phyloP scores from a whole-genome alignment of 2,113 vertebrate genomes.

The Tringa solitaria region DNA sequence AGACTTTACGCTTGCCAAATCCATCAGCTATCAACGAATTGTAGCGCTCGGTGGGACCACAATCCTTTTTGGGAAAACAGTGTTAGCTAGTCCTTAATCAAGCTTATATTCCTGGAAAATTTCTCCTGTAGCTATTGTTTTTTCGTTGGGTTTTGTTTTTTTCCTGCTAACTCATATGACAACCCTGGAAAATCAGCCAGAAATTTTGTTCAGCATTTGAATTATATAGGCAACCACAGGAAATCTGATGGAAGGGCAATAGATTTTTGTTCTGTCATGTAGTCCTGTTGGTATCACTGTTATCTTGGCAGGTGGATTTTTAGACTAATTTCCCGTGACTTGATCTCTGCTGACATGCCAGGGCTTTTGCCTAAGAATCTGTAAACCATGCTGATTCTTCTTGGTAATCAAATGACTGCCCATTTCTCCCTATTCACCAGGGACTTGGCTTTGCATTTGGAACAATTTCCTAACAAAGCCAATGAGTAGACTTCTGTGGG shows the following conservation, averaged over 20 bases:
- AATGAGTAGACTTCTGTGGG: background rate
- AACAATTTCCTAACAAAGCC: background rate
- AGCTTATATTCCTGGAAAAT: background rate
- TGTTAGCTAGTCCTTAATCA: background rate
- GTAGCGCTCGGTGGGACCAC: background rate
- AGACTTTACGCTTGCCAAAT: background rate
- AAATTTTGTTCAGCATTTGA: background rate
- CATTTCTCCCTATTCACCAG: background rate
- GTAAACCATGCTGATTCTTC: background rate
- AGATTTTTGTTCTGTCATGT: background rate
- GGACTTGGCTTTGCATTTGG: background rate
- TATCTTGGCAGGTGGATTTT: background rate
- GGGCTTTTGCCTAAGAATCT: background rate
- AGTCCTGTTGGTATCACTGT: background rate
- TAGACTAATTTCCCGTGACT: background rate
- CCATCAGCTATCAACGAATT: background rate
- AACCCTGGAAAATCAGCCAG: background rate
- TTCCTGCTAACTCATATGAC: background rate
- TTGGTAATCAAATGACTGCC: background rate
- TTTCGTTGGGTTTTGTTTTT: background rate
- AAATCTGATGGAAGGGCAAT: slow-evolving; percentile 4
- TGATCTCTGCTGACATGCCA: background rate
- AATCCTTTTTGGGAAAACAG: background rate
- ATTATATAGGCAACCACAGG: background rate
- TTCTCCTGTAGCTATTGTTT: background rate